A percentile compares a stretch with the other conserved stretches of the same genome.
phyloP scores from a whole-genome alignment of 2,888 invertebrate genomes.

The Incurvaria masculella region DNA sequence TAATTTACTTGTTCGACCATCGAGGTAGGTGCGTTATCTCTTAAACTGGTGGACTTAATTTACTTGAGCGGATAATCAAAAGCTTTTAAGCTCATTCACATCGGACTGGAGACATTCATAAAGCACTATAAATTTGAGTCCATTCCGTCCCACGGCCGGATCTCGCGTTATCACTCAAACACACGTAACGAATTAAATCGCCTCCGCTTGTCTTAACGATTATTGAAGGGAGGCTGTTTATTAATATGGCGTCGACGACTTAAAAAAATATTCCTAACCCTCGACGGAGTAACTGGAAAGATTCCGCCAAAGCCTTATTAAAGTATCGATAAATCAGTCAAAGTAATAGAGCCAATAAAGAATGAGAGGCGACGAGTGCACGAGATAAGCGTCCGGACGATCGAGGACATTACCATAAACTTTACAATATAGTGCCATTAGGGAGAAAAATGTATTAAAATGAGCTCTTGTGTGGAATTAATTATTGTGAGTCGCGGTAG shows the following conservation, averaged over 20 bases:
- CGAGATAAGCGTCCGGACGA: conserved; percentile 31
- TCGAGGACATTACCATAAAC: conserved; percentile 48
- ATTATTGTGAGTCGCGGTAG: too few relatives aligned
- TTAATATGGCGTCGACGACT: background rate
- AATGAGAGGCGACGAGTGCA: conserved; percentile 23
- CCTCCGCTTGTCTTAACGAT: conserved; percentile 43
- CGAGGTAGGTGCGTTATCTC: too few relatives aligned
- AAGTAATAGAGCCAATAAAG: conserved; percentile 37
- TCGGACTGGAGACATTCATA: background rate
- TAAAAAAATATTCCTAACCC: background rate
- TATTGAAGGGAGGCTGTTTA: conserved; percentile 23
- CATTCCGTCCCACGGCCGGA: background rate
- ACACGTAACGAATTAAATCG: conserved; percentile 27
- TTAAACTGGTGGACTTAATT: background rate
- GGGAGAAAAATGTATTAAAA: background rate
- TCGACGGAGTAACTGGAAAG: conserved; percentile 19
- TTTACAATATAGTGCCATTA: conserved; percentile 48
- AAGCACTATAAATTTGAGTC: conserved; percentile 1
- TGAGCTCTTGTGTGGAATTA: too few relatives aligned
- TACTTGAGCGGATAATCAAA: background rate
- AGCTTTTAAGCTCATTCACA: conserved; percentile 2
- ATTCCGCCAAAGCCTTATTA: conserved; percentile 31
- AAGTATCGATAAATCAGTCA: conserved; percentile 32
- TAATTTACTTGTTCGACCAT: too few relatives aligned
- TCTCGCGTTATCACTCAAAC: conserved; percentile 1